A percentile compares a stretch with the other conserved stretches of the same genome.
Conservation (phyloP, 30 jellyfish, hydroid and myxozoan species). For the Aurelia sp. region DNA sequence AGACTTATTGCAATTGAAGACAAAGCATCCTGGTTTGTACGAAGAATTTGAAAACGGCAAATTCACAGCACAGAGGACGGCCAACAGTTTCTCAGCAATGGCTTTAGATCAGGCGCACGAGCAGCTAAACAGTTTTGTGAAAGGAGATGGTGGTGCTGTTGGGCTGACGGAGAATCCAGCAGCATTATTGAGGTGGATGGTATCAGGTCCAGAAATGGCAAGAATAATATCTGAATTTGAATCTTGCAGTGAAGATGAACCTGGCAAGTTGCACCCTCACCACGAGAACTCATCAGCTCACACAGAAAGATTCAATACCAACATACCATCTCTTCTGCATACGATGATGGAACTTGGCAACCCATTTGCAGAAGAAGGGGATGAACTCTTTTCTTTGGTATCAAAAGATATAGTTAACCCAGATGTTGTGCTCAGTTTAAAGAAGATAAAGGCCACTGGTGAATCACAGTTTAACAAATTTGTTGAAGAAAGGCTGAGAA, state of each 20-base stretch:
- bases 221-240: neutral
- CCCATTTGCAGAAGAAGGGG: too few species aligned
- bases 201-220: conserved; percentile 53
- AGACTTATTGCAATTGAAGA: conserved; percentile 4
- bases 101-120: conserved; percentile 60
- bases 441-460: too few species aligned
- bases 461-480: too few species aligned
- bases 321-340: neutral
- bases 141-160: conserved; percentile 63
- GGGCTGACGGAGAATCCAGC: conserved; percentile 48
- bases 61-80: conserved; percentile 24
- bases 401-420: too few species aligned
- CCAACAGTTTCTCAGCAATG: conserved; percentile 31
- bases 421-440: too few species aligned
- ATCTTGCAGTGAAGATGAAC: neutral
- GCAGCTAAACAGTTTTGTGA: conserved; percentile 33
- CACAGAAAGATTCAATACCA: neutral
- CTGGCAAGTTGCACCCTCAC: neutral
- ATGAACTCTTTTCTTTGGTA: too few species aligned
- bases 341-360: too few species aligned
- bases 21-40: conserved; percentile 19
- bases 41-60: conserved; percentile 15
- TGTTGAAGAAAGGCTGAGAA: too few species aligned
- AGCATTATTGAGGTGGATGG: conserved; percentile 58
- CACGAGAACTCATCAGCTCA: conserved; percentile 19